Evolutionary conservation across 2,797 vertebrate genomes (phyloP), one percentile per base, ranked within the genome.

Genomic region (Melanotaenia nigrans): DNA sequence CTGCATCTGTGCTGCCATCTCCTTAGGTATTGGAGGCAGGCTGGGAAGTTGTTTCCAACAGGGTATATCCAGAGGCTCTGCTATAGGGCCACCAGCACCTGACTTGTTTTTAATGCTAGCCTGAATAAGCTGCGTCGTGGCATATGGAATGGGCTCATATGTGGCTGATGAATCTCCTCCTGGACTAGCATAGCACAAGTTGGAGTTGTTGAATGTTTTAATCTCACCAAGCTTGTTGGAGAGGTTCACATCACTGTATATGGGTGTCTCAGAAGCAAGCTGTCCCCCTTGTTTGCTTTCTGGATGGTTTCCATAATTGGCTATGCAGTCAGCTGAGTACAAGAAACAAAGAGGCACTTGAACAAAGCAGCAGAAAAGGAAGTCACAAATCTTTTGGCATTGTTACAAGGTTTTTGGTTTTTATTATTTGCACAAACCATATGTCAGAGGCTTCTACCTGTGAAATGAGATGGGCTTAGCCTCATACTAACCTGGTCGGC

Each of bases 201-300:
- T 96, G 85, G 96, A 95, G 87, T 95, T 96, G 94, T 96, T 96
- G 94, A 97, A 97, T 60, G 96, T 96, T 94, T 97, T 97, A 93
- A 97, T 97, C 87, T 97, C 97, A 83, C 95, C 96, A 88, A 97
- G 96, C 92, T 97, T 97, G 94, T 96, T 96, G 94, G 96, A 96
- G 88, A 96, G 94, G 90, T 97, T 96, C 87, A 97, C 95, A 67
- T 98, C 97, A 73, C 96, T 96, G 93, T 99, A 99, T 60, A 98
- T 96, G 69, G 96, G 92, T 71, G 95, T 94, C 85, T 98, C 97
- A 28, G 96, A 95, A 82, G 95, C 94, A 92, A 96, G 95, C 94
- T 96, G 94, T 84, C 95, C 96, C 74, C 94, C 95, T 74, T 95
- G 96, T 92, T 96, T 97, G 94, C 91, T 96, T 79, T 98, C 97